Conservation (phyloP, 2,888 invertebrate species). For the Caenorhabditis becei region DNA sequence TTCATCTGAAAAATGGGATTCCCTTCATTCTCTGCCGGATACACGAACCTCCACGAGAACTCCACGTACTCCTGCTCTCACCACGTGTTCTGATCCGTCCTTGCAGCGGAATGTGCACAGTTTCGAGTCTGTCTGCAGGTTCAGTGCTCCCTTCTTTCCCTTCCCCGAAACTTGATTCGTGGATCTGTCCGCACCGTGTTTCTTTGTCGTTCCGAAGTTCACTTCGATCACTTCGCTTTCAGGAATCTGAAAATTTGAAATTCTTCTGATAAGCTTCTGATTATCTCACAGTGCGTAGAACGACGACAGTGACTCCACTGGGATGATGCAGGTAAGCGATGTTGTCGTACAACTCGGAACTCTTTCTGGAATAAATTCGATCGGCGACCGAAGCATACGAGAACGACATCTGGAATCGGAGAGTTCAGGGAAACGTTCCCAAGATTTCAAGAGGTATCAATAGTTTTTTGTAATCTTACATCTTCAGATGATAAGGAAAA, state of each 20-base stretch:
- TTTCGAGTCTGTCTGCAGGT: conserved; percentile 70
- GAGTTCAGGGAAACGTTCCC: too few species aligned
- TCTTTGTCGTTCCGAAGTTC: conserved; percentile 69
- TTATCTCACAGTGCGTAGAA: conserved; percentile 57
- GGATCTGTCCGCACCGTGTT: conserved; percentile 65
- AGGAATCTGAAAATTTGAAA: conserved; percentile 63
- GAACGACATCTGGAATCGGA: conserved; percentile 43
- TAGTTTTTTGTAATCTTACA: too few species aligned
- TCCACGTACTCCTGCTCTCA: conserved; percentile 70
- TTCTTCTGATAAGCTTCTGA: too few species aligned
- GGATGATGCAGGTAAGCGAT: conserved; percentile 74
- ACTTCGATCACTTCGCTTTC: conserved; percentile 65
- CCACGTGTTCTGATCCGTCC: conserved; percentile 65
- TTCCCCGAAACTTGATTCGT: conserved; percentile 68
- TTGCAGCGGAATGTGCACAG: conserved; percentile 68
- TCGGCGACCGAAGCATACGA: conserved; percentile 68
- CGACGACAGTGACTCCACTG: conserved; percentile 72
- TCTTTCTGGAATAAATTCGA: conserved; percentile 64
- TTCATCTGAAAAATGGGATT: conserved; percentile 67
- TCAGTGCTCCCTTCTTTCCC: conserved; percentile 72
- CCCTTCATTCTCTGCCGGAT: too few species aligned
- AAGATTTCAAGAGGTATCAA: too few species aligned
- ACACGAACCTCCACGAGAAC: conserved; percentile 66
- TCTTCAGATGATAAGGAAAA: not conserved
- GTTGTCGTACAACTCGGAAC: conserved; percentile 54